These are phyloP conservation scores for Callyntrura guangdongensis DNA, from an alignment of 2,888 invertebrate genomes.

Conservation along the genomic window DNA sequence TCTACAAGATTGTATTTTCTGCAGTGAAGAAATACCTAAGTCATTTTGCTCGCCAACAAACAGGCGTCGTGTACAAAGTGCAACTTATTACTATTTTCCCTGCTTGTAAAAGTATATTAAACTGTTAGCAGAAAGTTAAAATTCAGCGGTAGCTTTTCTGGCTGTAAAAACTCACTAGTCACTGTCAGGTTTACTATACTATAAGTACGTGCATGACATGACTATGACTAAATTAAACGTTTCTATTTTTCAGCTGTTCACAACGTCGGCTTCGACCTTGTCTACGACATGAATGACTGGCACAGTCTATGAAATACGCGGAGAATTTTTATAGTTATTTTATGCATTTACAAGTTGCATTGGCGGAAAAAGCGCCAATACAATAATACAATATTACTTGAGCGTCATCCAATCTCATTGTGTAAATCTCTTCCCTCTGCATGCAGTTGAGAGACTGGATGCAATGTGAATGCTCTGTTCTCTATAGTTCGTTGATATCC, in stretches of 20 bases:
- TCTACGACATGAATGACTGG: background rate
- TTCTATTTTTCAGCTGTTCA: slow-evolving; percentile 38
- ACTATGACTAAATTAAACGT: background rate
- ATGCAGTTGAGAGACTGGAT: background rate
- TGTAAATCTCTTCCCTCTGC: slow-evolving; percentile 16
- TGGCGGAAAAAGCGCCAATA: slow-evolving; percentile 36
- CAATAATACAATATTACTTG: no score
- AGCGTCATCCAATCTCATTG: no score
- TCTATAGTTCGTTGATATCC: no score
- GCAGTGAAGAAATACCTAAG: background rate
- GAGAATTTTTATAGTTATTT: slow-evolving; percentile 40
- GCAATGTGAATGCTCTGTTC: background rate
- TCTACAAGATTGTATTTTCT: background rate
- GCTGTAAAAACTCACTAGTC: slow-evolving; percentile 19
- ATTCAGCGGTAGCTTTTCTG: background rate
- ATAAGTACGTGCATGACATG: slow-evolving; percentile 40
- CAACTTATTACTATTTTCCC: background rate
- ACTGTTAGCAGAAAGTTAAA: background rate
- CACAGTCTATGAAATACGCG: background rate
- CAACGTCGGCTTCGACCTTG: slow-evolving; percentile 24
- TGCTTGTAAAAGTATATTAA: background rate
- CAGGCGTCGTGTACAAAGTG: background rate
- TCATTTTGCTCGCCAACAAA: slow-evolving; percentile 26
- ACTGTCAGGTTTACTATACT: slow-evolving; percentile 37
- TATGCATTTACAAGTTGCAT: slow-evolving; percentile 25